Conservation (phyloP, 1,140 invertebrate genomes). For the Tetraneura akinire region DNA sequence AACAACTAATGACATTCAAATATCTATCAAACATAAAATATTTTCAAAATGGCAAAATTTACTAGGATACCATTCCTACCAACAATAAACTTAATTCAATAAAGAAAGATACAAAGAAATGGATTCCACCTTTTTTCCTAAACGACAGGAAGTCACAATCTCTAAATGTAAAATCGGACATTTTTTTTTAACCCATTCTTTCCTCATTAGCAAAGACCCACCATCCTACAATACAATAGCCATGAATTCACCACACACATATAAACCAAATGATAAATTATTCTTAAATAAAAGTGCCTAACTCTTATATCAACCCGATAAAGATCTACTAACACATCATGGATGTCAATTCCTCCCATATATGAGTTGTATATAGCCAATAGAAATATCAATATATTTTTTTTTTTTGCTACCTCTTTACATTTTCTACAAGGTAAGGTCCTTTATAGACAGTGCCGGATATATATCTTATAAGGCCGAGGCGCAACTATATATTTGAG, state of each 20-base stretch:
- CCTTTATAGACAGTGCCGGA: no score
- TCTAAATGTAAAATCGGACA: no score
- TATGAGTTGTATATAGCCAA: slow-evolving; percentile 57
- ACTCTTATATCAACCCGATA: not conserved
- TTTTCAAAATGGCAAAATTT: not conserved
- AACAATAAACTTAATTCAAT: not conserved
- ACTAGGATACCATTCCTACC: not conserved
- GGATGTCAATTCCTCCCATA: not conserved
- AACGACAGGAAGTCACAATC: no score
- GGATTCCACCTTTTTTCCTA: no score
- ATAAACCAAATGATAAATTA: not conserved
- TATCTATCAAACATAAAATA: no score
- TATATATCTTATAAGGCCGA: no score
- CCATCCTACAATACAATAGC: not conserved
- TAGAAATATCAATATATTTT: slow-evolving; percentile 57
- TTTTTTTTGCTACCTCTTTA: slow-evolving; percentile 55
- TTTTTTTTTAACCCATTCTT: no score
- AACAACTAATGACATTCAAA: no score
- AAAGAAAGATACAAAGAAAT: not conserved
- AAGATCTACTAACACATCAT: not conserved
- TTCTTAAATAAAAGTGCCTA: not conserved
- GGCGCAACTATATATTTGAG: no score
- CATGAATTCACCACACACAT: not conserved
- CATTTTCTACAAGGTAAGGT: slow-evolving; percentile 56
- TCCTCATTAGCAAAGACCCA: no score